Evolutionary conservation across 2,113 vertebrate genomes (phyloP).

Genomic region (Pseudorhombus dupliciocellatus): DNA sequence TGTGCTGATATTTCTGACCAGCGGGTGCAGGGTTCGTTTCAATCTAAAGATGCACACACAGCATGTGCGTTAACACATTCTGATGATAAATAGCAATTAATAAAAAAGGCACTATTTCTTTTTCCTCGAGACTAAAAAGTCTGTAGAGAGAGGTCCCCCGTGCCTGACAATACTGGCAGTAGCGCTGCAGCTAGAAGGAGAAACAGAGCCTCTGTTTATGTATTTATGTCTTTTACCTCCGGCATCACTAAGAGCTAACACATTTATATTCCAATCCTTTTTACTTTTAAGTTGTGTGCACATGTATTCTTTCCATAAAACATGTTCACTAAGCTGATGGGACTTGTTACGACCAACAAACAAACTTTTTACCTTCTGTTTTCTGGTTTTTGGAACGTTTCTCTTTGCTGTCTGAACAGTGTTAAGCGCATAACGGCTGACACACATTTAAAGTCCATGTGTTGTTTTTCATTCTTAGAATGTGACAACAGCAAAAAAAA

Average conservation of each 20-base stretch:
- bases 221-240: constrained; percentile 23
- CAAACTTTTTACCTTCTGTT: constrained; percentile 14
- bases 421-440: constrained; percentile 22
- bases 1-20: not conserved
- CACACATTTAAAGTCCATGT: constrained; percentile 21
- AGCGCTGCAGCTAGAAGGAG: not conserved
- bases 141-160: not conserved
- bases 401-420: constrained; percentile 7
- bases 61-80: constrained; percentile 9
- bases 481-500: constrained; percentile 53
- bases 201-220: constrained; percentile 23
- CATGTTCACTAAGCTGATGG: constrained; percentile 9
- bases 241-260: constrained; percentile 3
- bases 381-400: constrained; percentile 5
- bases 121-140: not conserved
- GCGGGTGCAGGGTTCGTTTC: not conserved
- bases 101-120: not conserved
- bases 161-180: constrained; percentile 7
- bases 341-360: constrained; percentile 20
- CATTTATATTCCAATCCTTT: constrained; percentile 8
- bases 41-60: constrained; percentile 13
- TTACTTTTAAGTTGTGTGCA: not conserved
- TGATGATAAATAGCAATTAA: constrained; percentile 9
- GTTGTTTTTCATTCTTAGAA: constrained; percentile 32
- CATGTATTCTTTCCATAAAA: constrained; percentile 9